Conservation (phyloP, 2,113 vertebrate species). For the Pyrgilauda ruficollis region DNA sequence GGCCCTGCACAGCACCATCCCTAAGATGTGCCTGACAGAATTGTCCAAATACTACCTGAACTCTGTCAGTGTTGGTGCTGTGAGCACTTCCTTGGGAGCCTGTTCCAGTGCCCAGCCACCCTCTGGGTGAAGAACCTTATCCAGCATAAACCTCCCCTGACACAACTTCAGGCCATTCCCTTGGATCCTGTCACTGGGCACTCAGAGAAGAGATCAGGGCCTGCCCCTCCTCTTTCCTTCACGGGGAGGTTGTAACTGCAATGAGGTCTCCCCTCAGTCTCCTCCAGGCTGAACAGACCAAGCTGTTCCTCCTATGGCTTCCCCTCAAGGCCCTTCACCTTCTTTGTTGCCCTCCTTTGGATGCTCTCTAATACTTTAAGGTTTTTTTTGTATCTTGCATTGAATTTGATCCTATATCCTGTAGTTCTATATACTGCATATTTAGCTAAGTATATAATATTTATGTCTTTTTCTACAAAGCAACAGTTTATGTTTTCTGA, state of each 20-base stretch:
- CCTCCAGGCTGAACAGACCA: neutral
- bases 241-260: rapidly evolving
- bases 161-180: rapidly evolving
- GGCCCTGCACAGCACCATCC: neutral
- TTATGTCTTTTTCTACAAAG: neutral
- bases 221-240: neutral
- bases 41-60: rapidly evolving
- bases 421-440: neutral
- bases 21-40: rapidly evolving
- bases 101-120: rapidly evolving
- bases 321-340: neutral
- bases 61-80: neutral
- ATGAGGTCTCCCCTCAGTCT: neutral
- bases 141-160: rapidly evolving
- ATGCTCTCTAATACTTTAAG: neutral
- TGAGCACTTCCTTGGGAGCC: rapidly evolving
- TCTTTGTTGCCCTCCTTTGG: neutral
- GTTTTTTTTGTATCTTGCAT: neutral
- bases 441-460: neutral
- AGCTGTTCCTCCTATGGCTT: rapidly evolving
- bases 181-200: rapidly evolving
- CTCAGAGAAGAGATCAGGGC: neutral
- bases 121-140: rapidly evolving
- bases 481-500: neutral
- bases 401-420: neutral